phyloP scores from a whole-genome alignment of 2,113 vertebrate genomes.

The Eptesicus fuscus region DNA sequence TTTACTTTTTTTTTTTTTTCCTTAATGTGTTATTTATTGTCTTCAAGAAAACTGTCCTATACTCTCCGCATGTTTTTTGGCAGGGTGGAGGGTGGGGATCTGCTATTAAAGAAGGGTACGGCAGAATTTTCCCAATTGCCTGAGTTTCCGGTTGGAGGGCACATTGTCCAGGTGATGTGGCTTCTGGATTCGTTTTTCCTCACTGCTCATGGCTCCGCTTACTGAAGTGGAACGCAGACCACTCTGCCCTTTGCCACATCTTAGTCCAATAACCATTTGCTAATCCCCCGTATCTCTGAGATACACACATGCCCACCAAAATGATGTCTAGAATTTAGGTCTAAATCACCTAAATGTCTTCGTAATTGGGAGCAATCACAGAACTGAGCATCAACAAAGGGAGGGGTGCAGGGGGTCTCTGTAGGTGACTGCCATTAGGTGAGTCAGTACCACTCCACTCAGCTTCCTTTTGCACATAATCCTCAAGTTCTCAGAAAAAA shows the following conservation, averaged over 20 bases:
- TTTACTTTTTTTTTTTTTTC: not conserved
- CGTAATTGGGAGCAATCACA: not conserved
- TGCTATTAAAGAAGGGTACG: not conserved
- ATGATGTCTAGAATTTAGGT: not conserved
- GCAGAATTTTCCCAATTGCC: not conserved
- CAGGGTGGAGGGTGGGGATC: too few species aligned
- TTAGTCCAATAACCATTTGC: not conserved
- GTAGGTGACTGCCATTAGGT: not conserved
- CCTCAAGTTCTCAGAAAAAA: not conserved
- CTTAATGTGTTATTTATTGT: not conserved
- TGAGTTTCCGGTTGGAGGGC: not conserved
- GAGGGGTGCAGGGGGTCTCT: not conserved
- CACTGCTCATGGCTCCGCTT: not conserved
- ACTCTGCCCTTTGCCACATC: not conserved
- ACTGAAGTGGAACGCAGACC: not conserved
- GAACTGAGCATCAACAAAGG: not conserved
- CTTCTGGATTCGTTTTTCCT: not conserved
- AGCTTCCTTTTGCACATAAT: not conserved
- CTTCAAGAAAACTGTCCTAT: not conserved
- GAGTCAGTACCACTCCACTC: not conserved
- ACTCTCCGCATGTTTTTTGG: not conserved
- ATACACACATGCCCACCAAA: not conserved
- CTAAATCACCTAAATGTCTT: not conserved
- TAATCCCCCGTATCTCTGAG: not conserved
- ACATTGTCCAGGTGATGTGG: not conserved